Base-by-base conservation (phyloP, 2,888 invertebrate species). In the Notocelia uddmanniana region DNA sequence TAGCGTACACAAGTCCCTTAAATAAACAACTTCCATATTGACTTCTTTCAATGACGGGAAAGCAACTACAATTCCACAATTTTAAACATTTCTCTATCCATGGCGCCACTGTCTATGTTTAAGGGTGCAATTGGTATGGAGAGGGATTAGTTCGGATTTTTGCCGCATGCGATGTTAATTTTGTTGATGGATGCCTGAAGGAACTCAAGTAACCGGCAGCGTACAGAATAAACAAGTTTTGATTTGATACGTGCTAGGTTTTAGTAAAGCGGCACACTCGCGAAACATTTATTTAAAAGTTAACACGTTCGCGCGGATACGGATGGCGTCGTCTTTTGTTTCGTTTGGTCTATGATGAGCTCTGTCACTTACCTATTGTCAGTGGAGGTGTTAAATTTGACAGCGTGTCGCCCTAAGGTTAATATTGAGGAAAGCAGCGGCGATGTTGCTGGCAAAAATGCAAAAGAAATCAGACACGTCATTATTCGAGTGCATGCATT, bases 161-260 rank as follows among this genome's bases (percentile, higher is more conserved):
- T 23, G 18, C 45, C 66, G 34, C 50, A 5, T 9, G 52, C 19
- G n/a, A 11, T 1, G 23, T 45, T 18, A 55, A 26, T 8, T 55
- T 55, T 41, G 26, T 18, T 9, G 45, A 8, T 45, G 52, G 34
- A 15, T n/a, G 55, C 54, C 21, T 66, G 18, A 37, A 55, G 41
- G 41, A 41, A 41, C 21, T 66, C 13, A 37, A 55, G 41, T 11
- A 41, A 41, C 41, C 15, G 55, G 55, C 45, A 54, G 55, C 54
- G 26, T 37, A 57, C 19, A 57, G 31, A 57, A 45, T 66, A 57
- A 66, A 66, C 45, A 66, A 5, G 31, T 45, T 66, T 66, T 66
- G 55, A 66, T 66, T 66, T 37, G 66, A 66, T 45, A 57, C 66
- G 66, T 66, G 66, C 55, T 10, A 19, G 45, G 45, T 19, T 41